Evolutionary conservation across 2,888 invertebrate species (phyloP), one percentile per base, ranked within the genome.

Genomic region (Acholoe squamosa): DNA sequence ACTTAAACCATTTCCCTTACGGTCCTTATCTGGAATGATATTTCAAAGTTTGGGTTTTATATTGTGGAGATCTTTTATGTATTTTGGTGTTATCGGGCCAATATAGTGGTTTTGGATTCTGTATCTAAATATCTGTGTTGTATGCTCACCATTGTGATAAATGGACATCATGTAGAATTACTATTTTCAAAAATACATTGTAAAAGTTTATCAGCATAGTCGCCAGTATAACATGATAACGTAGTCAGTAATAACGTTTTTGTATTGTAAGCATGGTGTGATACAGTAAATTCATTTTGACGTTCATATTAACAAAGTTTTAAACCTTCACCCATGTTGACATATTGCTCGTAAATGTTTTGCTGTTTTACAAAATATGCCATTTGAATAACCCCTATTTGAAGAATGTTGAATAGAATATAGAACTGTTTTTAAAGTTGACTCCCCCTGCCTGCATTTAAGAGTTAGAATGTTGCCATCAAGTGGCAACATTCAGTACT

Each of bases 231-330:
- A 12, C 1, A 61, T 61, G 19, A 19, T n/a, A 19, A 12, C 19
- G 5, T 61, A 12, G 61, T 61, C 19, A n/a, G 5, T 61, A 61
- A 61, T 61, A n/a, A 61, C 19, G 61, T 61, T 61, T 54, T 61
- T 61, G 61, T 7, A 61, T n/a, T 61, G 61, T 12, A n/a, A 61
- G 80, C 80, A 80, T 80, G 80, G 80, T 34, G 80, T 80, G 80
- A 80, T 22, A 5, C 10, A 34, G 31, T 33, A 19, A 80, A 22
- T 43, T 80, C 61, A 43, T 43, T 3, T 76, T 76, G 25, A 25
- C 0, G 16, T 3, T 25, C 25, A 22, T 22, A 80, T 80, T 34
- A 34, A 34, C 19, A 80, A 1, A 0, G 43, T 80, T 80, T 14
- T 43, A 43, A 80, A 80, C 33, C 80, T 61, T 61, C n/a, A 61